These are phyloP conservation scores for Odocoileus virginianus DNA, from an alignment of 2,113 vertebrate species.

Conservation along the genomic window DNA sequence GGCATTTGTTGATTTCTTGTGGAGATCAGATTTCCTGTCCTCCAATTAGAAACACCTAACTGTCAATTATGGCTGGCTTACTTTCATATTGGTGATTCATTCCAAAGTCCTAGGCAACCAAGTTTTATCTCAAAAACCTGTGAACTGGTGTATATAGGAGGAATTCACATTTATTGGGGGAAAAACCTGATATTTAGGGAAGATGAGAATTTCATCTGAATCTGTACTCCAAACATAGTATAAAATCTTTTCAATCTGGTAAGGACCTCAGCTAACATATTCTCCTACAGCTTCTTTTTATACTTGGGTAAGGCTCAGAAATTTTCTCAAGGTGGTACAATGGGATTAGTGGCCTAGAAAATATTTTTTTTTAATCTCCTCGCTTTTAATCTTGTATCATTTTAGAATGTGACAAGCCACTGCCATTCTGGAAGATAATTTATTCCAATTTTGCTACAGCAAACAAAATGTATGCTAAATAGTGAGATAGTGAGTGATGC, in stretches of 20 bases:
- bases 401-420: not conserved
- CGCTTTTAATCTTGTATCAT: not conserved
- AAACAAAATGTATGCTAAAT: not conserved
- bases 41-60: conserved; percentile 62
- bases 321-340: not conserved
- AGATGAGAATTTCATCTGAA: not conserved
- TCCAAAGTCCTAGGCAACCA: not conserved
- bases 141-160: not conserved
- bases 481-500: not conserved
- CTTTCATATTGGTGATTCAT: not conserved
- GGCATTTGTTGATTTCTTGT: conserved; percentile 71
- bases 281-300: not conserved
- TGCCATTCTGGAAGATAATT: not conserved
- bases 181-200: not conserved
- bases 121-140: not conserved
- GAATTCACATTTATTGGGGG: not conserved
- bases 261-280: not conserved
- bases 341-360: not conserved
- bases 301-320: not conserved
- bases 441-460: not conserved
- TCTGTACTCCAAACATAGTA: not conserved
- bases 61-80: not conserved
- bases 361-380: not conserved
- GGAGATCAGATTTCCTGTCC: conserved; percentile 48
- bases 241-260: not conserved